Evolutionary conservation across 2,113 vertebrate genomes (phyloP).

Genomic region (Sialia sialis): DNA sequence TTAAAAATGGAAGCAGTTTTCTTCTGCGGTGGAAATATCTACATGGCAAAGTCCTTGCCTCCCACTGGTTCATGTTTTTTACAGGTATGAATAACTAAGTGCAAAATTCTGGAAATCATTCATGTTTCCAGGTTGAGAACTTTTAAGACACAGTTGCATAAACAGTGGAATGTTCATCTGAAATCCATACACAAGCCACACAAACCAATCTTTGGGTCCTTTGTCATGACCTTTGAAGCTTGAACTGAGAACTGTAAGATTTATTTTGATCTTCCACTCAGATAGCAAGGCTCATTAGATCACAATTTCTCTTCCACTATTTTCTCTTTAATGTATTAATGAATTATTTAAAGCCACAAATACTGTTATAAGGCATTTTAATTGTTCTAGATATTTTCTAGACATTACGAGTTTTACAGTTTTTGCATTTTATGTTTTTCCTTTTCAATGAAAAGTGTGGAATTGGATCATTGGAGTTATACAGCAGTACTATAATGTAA

Average conservation of each 20-base stretch:
- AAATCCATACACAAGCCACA: neutral
- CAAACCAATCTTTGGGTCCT: neutral
- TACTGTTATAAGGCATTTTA: neutral
- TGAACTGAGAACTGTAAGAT: neutral
- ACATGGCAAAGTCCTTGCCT: neutral
- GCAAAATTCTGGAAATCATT: neutral
- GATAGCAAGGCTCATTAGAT: neutral
- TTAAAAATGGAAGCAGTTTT: neutral
- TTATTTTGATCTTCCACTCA: neutral
- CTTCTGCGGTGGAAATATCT: neutral
- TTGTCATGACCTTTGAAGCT: neutral
- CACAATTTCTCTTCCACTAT: neutral
- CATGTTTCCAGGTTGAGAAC: neutral
- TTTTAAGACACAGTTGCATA: neutral
- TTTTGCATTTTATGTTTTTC: neutral
- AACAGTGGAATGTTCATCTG: neutral
- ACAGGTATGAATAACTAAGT: neutral
- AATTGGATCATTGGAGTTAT: neutral
- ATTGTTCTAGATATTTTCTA: neutral
- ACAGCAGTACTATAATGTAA: neutral
- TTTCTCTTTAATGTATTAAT: neutral
- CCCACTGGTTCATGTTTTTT: neutral
- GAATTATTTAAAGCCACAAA: neutral
- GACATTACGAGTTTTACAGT: accelerated
- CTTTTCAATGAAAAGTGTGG: neutral